Evolutionary conservation across 1,140 invertebrate genomes (phyloP).

Genomic region (Cydia fagiglandana): DNA sequence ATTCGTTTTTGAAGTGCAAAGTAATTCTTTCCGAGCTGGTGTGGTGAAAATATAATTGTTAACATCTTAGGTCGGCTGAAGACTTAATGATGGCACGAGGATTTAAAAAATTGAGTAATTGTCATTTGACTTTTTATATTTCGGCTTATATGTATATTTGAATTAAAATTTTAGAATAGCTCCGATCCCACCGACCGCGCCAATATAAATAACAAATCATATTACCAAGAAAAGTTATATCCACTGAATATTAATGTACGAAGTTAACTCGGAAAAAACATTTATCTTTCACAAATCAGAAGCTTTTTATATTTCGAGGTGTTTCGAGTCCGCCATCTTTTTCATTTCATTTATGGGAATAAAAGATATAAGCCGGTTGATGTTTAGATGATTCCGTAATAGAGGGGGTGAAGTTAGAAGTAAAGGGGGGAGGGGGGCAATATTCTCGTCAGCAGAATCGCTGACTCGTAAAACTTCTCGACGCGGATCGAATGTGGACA

Average conservation of each 20-base stretch:
- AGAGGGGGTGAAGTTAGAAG: background rate
- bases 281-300: background rate
- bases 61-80: no score
- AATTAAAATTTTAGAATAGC: background rate
- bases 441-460: constrained; percentile 27
- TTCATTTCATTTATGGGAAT: constrained; percentile 23
- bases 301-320: background rate
- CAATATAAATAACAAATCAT: constrained; percentile 10
- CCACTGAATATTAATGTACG: constrained; percentile 3
- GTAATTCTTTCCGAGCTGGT: no score
- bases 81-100: no score
- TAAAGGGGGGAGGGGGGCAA: background rate
- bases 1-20: no score
- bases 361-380: constrained; percentile 28
- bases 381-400: constrained; percentile 25
- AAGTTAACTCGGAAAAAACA: constrained; percentile 15
- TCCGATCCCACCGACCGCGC: background rate
- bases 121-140: no score
- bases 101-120: no score
- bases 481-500: constrained; percentile 22
- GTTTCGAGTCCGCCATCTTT: background rate
- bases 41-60: no score
- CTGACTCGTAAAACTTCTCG: constrained; percentile 29
- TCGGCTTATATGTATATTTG: no score
- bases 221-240: background rate